Evolutionary conservation across 2,888 invertebrate species (phyloP).

Genomic region (Rotaria sp.): DNA sequence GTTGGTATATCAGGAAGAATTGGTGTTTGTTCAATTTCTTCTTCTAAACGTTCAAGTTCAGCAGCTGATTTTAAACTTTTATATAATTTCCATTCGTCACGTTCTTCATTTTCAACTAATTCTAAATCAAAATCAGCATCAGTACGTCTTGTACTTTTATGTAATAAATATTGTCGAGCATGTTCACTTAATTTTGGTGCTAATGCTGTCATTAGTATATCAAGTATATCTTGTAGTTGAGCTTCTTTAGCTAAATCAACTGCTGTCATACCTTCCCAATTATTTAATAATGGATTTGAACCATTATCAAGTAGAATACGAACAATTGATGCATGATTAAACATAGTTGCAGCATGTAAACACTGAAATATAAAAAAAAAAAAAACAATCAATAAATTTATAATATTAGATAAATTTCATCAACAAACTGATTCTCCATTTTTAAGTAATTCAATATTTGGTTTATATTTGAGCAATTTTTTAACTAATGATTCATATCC

Average conservation of each 20-base stretch:
- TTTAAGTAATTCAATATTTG: not conserved
- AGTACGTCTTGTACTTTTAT: constrained; percentile 15
- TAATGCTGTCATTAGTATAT: not conserved
- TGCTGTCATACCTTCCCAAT: constrained; percentile 24
- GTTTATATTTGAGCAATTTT: constrained; percentile 16
- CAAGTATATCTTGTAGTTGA: not conserved
- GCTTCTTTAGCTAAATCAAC: constrained; percentile 19
- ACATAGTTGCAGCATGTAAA: constrained; percentile 30
- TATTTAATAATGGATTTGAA: not conserved
- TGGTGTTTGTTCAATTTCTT: constrained; percentile 5
- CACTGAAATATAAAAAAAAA: not conserved
- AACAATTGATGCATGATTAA: not conserved
- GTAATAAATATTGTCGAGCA: constrained; percentile 18
- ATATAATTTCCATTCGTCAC: constrained; percentile 20
- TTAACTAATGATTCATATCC: not conserved
- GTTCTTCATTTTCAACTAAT: not conserved
- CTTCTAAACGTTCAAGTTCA: constrained; percentile 6
- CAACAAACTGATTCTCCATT: constrained; percentile 21
- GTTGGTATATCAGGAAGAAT: not conserved
- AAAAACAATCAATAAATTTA: not conserved
- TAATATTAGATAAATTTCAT: not conserved
- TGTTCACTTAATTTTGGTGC: constrained; percentile 5
- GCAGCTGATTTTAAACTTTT: constrained; percentile 3
- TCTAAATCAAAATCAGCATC: constrained; percentile 21
- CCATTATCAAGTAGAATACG: not conserved